Conservation (phyloP, 2,888 invertebrate species). For the Steromphala cineraria region DNA sequence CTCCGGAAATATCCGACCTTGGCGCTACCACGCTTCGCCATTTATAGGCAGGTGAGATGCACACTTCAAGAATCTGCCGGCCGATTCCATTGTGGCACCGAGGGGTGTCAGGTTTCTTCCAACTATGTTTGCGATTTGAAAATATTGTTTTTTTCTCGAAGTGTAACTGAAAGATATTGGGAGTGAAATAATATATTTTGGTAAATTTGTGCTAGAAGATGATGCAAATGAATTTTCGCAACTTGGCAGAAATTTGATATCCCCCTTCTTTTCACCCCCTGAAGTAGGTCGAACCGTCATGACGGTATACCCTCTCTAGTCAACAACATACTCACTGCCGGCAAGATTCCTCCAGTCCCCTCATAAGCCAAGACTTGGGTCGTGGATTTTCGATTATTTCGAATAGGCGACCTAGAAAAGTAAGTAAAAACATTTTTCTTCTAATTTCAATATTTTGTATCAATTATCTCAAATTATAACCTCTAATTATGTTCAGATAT, state of each 20-base stretch:
- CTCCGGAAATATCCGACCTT: conserved; percentile 16
- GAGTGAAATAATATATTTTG: no score
- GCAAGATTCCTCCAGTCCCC: conserved; percentile 1
- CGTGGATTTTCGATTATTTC: conserved; percentile 15
- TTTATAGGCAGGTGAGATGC: conserved; percentile 24
- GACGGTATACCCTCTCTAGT: not conserved
- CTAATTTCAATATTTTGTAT: not conserved
- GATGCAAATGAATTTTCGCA: no score
- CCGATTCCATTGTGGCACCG: not conserved
- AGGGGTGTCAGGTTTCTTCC: not conserved
- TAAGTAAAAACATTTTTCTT: not conserved
- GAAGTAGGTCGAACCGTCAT: not conserved
- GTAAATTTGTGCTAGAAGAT: no score
- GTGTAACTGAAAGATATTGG: no score
- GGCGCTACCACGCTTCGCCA: conserved; percentile 18
- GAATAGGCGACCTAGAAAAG: conserved; percentile 17
- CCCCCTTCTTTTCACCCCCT: not conserved
- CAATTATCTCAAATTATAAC: not conserved
- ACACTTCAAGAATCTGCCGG: conserved; percentile 2
- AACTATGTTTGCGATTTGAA: not conserved
- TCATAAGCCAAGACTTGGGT: conserved; percentile 3
- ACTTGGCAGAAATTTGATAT: conserved; percentile 1
- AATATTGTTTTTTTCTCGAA: no score
- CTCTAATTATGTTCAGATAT: not conserved
- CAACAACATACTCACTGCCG: not conserved